Evolutionary conservation across 1,140 invertebrate genomes (phyloP).

Genomic region (Listronotus oregonensis): DNA sequence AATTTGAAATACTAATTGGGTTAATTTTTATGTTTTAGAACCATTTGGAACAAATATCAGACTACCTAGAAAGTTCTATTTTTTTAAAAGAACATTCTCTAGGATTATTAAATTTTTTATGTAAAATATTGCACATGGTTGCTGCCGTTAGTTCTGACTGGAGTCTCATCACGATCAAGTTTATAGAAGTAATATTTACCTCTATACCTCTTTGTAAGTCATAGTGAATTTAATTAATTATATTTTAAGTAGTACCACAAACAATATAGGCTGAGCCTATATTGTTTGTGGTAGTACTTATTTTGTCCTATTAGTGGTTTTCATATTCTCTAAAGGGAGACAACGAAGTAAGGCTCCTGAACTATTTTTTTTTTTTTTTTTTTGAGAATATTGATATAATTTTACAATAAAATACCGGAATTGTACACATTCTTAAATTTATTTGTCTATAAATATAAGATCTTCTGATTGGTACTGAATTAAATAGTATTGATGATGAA

Average conservation of each 20-base stretch:
- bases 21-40: neutral
- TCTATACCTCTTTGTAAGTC: conserved; percentile 13
- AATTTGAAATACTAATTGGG: too few relatives aligned
- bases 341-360: too few relatives aligned
- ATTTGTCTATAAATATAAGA: too few relatives aligned
- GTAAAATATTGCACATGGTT: conserved; percentile 7
- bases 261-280: neutral
- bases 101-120: conserved; percentile 14
- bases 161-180: neutral
- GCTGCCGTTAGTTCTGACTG: conserved; percentile 12
- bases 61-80: neutral
- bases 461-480: too few relatives aligned
- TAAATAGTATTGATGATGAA: too few relatives aligned
- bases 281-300: too few relatives aligned
- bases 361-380: too few relatives aligned
- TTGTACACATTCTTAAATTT: too few relatives aligned
- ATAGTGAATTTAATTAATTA: neutral
- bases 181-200: conserved; percentile 6
- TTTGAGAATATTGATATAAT: too few relatives aligned
- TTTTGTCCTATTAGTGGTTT: too few relatives aligned
- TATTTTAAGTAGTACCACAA: neutral
- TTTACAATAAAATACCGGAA: too few relatives aligned
- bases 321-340: too few relatives aligned
- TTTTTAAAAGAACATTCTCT: neutral
- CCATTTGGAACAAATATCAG: neutral